Conservation (phyloP, 2,113 vertebrate genomes). For the Jacana jacana region DNA sequence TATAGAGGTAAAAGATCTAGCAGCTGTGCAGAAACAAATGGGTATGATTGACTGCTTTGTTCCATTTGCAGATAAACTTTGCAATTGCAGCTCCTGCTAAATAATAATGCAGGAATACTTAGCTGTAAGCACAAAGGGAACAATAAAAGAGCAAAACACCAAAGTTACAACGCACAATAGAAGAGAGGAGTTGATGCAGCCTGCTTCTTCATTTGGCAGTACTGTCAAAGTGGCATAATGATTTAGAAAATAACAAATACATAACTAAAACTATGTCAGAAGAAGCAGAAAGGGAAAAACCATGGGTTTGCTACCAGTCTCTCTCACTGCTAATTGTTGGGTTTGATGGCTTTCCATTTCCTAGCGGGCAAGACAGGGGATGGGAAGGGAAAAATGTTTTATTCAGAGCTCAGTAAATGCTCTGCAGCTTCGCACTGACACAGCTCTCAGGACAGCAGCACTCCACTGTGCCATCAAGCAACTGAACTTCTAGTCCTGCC, state of each 20-base stretch:
- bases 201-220: background rate
- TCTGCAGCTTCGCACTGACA: background rate
- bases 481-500: background rate
- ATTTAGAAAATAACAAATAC: background rate
- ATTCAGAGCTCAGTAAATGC: background rate
- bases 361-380: background rate
- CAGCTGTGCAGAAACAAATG: slow-evolving; percentile 16
- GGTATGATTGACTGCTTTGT: slow-evolving; percentile 19
- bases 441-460: background rate
- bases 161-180: background rate
- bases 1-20: background rate
- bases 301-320: background rate
- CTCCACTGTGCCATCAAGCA: background rate
- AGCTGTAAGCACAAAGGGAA: background rate
- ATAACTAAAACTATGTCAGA: background rate
- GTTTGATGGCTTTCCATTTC: background rate
- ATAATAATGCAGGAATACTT: background rate
- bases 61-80: slow-evolving; percentile 7
- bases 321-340: background rate
- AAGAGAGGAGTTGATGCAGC: background rate
- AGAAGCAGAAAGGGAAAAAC: background rate
- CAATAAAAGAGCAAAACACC: background rate
- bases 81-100: background rate
- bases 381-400: background rate
- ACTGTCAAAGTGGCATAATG: background rate